phyloP scores from a whole-genome alignment of 2,888 invertebrate genomes.

The Scaptodrosophila latifasciaeformis region DNA sequence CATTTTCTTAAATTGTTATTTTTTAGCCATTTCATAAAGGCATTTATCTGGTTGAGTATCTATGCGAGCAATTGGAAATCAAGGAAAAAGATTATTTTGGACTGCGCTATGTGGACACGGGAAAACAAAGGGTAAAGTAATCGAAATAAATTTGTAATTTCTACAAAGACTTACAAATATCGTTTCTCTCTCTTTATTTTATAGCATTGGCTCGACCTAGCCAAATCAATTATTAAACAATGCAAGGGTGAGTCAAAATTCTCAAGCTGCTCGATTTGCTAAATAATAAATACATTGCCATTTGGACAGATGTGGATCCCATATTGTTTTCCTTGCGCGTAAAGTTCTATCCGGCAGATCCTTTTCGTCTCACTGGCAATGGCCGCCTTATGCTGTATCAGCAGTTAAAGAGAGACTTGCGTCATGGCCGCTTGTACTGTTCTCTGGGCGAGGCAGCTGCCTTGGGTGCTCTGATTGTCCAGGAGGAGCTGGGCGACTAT shows the following conservation, averaged over 20 bases:
- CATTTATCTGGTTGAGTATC: constrained; percentile 90
- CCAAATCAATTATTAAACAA: constrained; percentile 92
- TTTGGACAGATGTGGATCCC: constrained; percentile 93
- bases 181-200: constrained; percentile 51
- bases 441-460: constrained; percentile 91
- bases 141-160: background rate
- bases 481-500: constrained; percentile 96
- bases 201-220: constrained; percentile 95
- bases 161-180: background rate
- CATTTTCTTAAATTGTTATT: background rate
- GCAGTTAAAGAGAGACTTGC: constrained; percentile 94
- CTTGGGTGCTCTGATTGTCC: constrained; percentile 92
- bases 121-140: constrained; percentile 87
- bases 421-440: constrained; percentile 96
- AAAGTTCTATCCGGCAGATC: constrained; percentile 98
- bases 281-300: no score
- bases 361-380: constrained; percentile 92
- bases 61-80: constrained; percentile 92
- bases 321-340: constrained; percentile 96
- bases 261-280: background rate
- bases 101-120: constrained; percentile 90
- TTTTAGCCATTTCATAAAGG: constrained; percentile 89
- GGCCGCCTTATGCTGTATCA: constrained; percentile 97
- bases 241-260: constrained; percentile 84
- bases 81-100: constrained; percentile 97